Evolutionary conservation across 2,888 invertebrate genomes (phyloP).

Genomic region (Xestia rhomboidea): DNA sequence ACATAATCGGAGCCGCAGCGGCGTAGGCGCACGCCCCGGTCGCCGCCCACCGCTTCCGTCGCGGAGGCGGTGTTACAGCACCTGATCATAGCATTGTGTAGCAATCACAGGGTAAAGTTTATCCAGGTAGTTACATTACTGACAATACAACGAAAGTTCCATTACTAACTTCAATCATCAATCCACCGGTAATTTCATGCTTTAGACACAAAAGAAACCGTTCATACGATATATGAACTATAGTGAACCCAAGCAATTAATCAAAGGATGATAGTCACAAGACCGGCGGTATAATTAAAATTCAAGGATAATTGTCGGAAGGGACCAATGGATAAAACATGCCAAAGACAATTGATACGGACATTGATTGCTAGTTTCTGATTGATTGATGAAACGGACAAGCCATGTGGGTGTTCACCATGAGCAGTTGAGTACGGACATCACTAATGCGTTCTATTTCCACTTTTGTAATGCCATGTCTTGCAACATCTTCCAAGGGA

Average conservation of each 20-base stretch:
- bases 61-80: slow-evolving; percentile 84
- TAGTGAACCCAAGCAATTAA: slow-evolving; percentile 42
- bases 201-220: slow-evolving; percentile 9
- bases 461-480: slow-evolving; percentile 62
- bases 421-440: slow-evolving; percentile 60
- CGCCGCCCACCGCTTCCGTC: slow-evolving; percentile 88
- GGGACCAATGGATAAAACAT: slow-evolving; percentile 50
- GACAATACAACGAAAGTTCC: slow-evolving; percentile 9
- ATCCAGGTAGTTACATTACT: slow-evolving; percentile 47
- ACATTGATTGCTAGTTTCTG: slow-evolving; percentile 72
- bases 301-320: slow-evolving; percentile 62
- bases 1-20: slow-evolving; percentile 79
- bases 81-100: slow-evolving; percentile 83
- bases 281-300: slow-evolving; percentile 51
- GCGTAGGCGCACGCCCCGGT: slow-evolving; percentile 84
- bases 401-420: slow-evolving; percentile 75
- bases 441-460: slow-evolving; percentile 75
- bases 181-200: not conserved
- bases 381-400: slow-evolving; percentile 77
- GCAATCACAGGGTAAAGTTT: slow-evolving; percentile 75
- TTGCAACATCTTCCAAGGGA: slow-evolving; percentile 52
- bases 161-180: not conserved
- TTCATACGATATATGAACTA: slow-evolving; percentile 14
- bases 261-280: slow-evolving; percentile 40
- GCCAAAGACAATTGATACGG: slow-evolving; percentile 66